These are phyloP conservation scores for Hypotaenidia philippensis DNA, from an alignment of 2,797 vertebrate genomes.

Conservation along the genomic window DNA sequence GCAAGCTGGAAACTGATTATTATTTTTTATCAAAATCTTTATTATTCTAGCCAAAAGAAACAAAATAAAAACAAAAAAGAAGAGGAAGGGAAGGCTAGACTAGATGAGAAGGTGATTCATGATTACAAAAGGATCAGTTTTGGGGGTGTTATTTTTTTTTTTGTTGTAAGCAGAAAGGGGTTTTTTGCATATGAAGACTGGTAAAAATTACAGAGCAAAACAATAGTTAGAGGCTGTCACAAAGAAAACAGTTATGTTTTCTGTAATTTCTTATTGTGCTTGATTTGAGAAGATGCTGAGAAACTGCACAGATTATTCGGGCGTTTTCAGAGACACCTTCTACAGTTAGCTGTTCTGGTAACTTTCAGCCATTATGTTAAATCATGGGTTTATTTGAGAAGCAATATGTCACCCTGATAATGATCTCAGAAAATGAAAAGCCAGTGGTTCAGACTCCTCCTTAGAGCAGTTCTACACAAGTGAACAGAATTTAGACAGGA, in stretches of 20 bases:
- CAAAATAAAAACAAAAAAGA: neutral
- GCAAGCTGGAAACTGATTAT: neutral
- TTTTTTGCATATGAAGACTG: neutral
- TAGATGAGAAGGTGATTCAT: neutral
- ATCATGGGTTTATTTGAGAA: neutral
- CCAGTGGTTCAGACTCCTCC: neutral
- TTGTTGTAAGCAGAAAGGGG: rapidly evolving
- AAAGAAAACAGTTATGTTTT: neutral
- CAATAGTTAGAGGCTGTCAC: neutral
- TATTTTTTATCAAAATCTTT: neutral
- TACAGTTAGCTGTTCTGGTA: neutral
- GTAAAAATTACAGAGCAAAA: neutral
- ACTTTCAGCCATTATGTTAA: neutral
- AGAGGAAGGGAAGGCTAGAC: neutral
- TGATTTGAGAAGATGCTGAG: neutral
- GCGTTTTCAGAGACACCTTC: neutral
- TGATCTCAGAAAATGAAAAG: neutral
- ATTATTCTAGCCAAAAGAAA: neutral
- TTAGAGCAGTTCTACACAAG: neutral
- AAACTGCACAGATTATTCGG: neutral
- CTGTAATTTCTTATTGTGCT: neutral
- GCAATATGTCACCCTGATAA: neutral
- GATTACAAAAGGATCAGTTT: neutral
- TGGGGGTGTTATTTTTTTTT: rapidly evolving
- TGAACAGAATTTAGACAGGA: neutral